Evolutionary conservation across 2,113 vertebrate species (phyloP), one percentile per base, ranked within the genome.

Genomic region (Petaurus breviceps): DNA sequence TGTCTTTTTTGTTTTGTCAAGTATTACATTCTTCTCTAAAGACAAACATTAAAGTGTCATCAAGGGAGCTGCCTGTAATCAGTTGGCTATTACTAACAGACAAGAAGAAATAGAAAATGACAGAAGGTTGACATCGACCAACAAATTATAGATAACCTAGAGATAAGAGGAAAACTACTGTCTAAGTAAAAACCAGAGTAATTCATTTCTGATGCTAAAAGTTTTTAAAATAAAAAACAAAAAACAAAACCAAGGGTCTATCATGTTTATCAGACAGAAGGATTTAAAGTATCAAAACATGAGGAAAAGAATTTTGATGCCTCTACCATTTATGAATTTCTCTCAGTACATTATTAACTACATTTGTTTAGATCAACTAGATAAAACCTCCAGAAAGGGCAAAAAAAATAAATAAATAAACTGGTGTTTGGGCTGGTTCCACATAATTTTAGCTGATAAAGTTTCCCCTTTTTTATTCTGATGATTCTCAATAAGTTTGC

Each of bases 121-220:
- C 51, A 68, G 23, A 93, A 89, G 19, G 4, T 90, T n/a, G 61
- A 49, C 43, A 94, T 68, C 91, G 84, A 91, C 28, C 11, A 89
- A 89, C 92, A 61, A 93, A 52, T 24, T 89, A 61, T 3, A 24
- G 31, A 77, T 84, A 53, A 52, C 19, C 84, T 54, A 84, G 77
- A 68, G 50, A 52, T 53, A 92, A 90, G 16, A 57, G n/a, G 94
- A 93, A 77, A 92, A 77, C 8, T 90, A 89, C 11, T 52, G 12
- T n/a, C 4, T 9, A 89, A 94, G 11, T 28, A 23, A 61, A 57
- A 91, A 89, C 24, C 37, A 95, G 25, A 22, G 25, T 55, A 89
- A 84, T 43, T 43, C 53, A 92, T 89, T 94, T 68, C 68, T 90
- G 14, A 95, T 91, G 37, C 14, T 90, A 95, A 90, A 53, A 53